Base-by-base conservation (phyloP, 2,888 invertebrate species). In the Dione vanillae region DNA sequence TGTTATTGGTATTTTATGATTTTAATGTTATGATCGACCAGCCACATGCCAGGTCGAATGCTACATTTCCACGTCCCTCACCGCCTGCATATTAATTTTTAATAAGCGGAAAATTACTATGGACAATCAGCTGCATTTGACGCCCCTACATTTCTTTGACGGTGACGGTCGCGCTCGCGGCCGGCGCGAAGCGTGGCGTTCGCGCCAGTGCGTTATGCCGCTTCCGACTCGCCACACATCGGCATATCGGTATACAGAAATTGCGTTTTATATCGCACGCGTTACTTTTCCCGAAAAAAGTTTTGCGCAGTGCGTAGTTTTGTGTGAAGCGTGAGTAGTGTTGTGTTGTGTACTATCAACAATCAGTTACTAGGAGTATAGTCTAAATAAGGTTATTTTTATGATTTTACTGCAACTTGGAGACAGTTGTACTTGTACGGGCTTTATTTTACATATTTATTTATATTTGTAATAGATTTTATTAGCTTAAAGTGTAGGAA, bases 81-180 rank as follows among this genome's bases (percentile, higher is more conserved):
- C 74, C 75, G 77, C 83, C 75, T 73, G 77, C 80, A 82, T 85
- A 79, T 83, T 82, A 83, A 85, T 86, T 71, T 81, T 83, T 81
- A 88, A 85, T 82, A 80, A 85, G 86, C 86, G 86, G 87, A 88
- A 89, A 91, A 91, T 90, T 82, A 84, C 82, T 78, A 78, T 76
- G 79, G 78, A 79, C 81, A 75, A 78, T 67, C 59, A 58, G 67
- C 67, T 72, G 77, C 71, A 75, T 80, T 85, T 86, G 89, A 85
- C 88, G 86, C 86, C 92, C 92, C 92, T 91, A 88, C 85, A 88
- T 86, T 88, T 87, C 88, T 85, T 85, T 85, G 88, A 81, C 83
- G 83, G 82, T 78, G 2, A 5, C 27, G 27, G 5, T n/a, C n/a
- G n/a, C n/a, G n/a, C 27, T 27, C 78, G 74, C 56, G 54, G 71